Base-by-base conservation (phyloP, 2,888 invertebrate genomes). In the Prosopocoilus inquinatus region DNA sequence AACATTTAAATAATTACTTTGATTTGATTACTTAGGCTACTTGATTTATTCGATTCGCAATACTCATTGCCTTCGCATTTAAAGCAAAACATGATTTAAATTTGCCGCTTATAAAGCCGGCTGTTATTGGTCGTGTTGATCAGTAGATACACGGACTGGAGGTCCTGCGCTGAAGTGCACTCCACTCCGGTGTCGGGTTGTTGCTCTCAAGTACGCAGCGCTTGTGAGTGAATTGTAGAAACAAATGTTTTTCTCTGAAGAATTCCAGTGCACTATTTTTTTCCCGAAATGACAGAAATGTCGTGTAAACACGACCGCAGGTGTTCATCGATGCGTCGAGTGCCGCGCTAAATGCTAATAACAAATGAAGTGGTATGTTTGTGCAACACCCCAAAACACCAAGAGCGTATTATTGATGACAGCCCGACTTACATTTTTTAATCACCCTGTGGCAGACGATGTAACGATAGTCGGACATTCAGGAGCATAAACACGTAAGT, bases 121-220 rank as follows among this genome's bases (percentile, higher is more conserved):
- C 38, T 49, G 20, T 50, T 41, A 60, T 62, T 60, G 62, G 62
- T 28, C 46, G 36, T 46, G 49, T 12, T 11, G 49, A 52, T 56
- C 56, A 56, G 60, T 47, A n/a, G n/a, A n/a, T n/a, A 47, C 47
- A 47, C 45, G 59, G 60, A 59, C 59, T 56, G 58, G 63, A 64
- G 60, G 60, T 63, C 67, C 62, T 64, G 68, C 68, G 67, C 66
- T 55, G 60, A 47, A 64, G 57, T 53, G 55, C 39, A 59, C 63
- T 64, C 63, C 61, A 62, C 64, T 64, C 66, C 67, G 66, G 69
- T 67, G 65, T 68, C 65, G 65, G 70, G 69, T 70, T 70, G 69
- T 70, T 70, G 70, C 69, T 68, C 70, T 68, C 66, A 28, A 28
- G 20, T 28, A 28, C 20, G 20, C 60, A 58, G 53, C 60, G 55